A percentile compares a stretch with the other conserved stretches of the same genome.
phyloP scores from a whole-genome alignment of 2,113 vertebrate genomes.

The Trematomus loennbergii region DNA sequence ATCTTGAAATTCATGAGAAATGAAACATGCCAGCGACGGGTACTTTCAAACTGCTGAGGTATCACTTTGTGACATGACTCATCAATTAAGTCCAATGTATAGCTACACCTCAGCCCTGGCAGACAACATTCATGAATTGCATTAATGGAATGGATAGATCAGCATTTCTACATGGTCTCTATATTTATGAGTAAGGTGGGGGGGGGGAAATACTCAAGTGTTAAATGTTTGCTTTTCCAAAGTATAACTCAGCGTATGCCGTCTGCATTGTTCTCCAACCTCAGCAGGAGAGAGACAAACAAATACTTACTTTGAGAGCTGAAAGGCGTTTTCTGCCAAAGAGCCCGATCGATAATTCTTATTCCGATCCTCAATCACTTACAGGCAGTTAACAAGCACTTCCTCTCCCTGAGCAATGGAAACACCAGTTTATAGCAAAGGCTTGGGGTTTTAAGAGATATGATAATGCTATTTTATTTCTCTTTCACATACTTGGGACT shows the following conservation, averaged over 20 bases:
- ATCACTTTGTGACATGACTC: conserved; percentile 22
- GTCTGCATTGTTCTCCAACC: conserved; percentile 24
- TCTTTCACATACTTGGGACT: not conserved
- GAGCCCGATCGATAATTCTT: conserved; percentile 48
- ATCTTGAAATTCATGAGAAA: conserved; percentile 8
- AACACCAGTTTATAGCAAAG: not conserved
- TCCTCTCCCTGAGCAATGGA: conserved; percentile 13
- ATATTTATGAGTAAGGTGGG: conserved; percentile 32
- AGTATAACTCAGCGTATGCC: conserved; percentile 32
- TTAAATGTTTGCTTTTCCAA: conserved; percentile 36
- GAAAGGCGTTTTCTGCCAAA: conserved; percentile 31
- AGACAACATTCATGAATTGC: conserved; percentile 12
- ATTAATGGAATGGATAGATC: conserved; percentile 17
- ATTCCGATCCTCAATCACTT: conserved; percentile 37
- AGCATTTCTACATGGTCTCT: conserved; percentile 32
- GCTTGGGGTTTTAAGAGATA: not conserved
- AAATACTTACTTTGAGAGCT: conserved; percentile 48
- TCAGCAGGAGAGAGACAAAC: conserved; percentile 25
- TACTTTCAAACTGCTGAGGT: conserved; percentile 7
- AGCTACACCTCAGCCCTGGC: not conserved
- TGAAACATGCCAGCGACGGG: not conserved
- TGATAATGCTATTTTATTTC: not conserved
- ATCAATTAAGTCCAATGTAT: not conserved
- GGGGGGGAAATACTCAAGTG: not conserved
- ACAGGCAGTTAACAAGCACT: conserved; percentile 38